These are phyloP conservation scores for Drosophila cardini DNA, from an alignment of 1,140 invertebrate genomes.

Conservation along the genomic window DNA sequence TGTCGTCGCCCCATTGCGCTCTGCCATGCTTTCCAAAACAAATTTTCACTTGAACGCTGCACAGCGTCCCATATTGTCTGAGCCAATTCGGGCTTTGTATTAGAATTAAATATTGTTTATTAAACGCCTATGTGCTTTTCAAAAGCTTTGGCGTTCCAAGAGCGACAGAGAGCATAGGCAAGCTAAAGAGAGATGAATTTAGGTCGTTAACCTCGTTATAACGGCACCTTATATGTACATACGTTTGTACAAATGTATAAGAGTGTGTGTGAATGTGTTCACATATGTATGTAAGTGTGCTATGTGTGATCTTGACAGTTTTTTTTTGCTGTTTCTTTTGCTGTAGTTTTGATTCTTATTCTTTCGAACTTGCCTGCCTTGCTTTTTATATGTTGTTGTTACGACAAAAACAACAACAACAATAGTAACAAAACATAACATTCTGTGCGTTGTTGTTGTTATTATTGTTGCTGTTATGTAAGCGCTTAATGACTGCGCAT, in stretches of 20 bases:
- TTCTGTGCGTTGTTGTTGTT: slow-evolving; percentile 49
- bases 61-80: slow-evolving; percentile 29
- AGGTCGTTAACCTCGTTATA: slow-evolving; percentile 82
- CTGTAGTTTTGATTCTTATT: slow-evolving; percentile 54
- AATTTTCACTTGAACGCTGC: slow-evolving; percentile 64
- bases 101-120: slow-evolving; percentile 75
- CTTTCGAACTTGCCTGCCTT: slow-evolving; percentile 55
- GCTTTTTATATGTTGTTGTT: slow-evolving; percentile 45
- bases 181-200: slow-evolving; percentile 53
- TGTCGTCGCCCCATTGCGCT: slow-evolving; percentile 51
- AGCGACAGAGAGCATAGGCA: slow-evolving; percentile 12
- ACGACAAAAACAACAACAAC: slow-evolving; percentile 34
- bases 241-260: slow-evolving; percentile 1
- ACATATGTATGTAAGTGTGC: slow-evolving; percentile 15
- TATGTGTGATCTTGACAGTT: slow-evolving; percentile 70
- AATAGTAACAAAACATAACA: slow-evolving; percentile 29
- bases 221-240: slow-evolving; percentile 69
- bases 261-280: slow-evolving; percentile 11
- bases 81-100: slow-evolving; percentile 53
- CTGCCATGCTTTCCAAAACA: slow-evolving; percentile 57
- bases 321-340: slow-evolving; percentile 64
- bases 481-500: slow-evolving; percentile 47
- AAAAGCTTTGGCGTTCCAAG: slow-evolving; percentile 36
- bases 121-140: slow-evolving; percentile 63
- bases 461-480: slow-evolving; percentile 58